Evolutionary conservation across 2,797 vertebrate species (phyloP).

Genomic region (Mus spretus): DNA sequence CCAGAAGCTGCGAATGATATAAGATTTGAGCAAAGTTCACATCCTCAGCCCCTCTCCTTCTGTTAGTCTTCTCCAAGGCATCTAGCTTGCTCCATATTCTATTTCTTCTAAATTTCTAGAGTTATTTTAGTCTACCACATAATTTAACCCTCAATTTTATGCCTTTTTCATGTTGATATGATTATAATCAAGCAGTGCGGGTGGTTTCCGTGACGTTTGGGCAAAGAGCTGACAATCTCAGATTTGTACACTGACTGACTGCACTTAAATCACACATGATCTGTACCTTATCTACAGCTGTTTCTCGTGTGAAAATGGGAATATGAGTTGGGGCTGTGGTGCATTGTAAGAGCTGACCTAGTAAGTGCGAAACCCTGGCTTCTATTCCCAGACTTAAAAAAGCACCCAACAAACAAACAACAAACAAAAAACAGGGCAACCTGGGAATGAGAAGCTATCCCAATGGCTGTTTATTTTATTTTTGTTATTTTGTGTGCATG

Average conservation of each 20-base stretch:
- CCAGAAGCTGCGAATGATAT: not conserved
- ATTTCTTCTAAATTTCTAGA: constrained; percentile 52
- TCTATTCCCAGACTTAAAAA: not conserved
- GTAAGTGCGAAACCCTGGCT: too few relatives aligned
- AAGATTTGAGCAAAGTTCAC: not conserved
- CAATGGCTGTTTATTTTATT: not conserved
- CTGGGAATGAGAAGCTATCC: not conserved
- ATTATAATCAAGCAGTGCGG: constrained; percentile 51
- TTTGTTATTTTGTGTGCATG: not conserved
- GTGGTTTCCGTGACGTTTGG: constrained; percentile 62
- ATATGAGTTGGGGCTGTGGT: not conserved
- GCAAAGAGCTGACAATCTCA: constrained; percentile 44
- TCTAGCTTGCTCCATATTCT: not conserved
- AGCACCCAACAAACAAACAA: not conserved
- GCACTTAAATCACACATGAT: constrained; percentile 4
- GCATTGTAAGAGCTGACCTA: not conserved
- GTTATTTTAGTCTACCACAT: constrained; percentile 69
- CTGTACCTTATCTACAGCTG: not conserved
- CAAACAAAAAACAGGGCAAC: not conserved
- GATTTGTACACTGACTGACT: constrained; percentile 12
- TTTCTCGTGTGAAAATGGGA: constrained; percentile 12
- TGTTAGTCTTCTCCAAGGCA: constrained; percentile 27
- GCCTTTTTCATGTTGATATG: constrained; percentile 68
- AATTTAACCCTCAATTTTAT: constrained; percentile 72
- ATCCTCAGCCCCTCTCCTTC: not conserved